Percentiles rank a stretch among this genome's conserved stretches.
These are phyloP conservation scores for Ondatra zibethicus DNA, from an alignment of 2,113 vertebrate species.

Conservation along the genomic window DNA sequence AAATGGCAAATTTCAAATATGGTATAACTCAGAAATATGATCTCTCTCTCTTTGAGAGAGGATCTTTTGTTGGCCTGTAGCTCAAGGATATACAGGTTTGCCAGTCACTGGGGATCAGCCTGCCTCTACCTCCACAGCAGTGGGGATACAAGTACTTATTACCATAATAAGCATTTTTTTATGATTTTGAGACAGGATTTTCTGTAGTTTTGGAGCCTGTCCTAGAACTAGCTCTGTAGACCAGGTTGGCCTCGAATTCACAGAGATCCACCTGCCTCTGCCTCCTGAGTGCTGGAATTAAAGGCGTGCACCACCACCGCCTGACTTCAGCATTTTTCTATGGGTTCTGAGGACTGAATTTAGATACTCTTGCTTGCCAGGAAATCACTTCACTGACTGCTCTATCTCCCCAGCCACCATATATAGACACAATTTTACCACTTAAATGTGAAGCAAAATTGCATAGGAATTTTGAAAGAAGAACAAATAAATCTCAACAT, in stretches of 20 bases:
- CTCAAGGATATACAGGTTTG: neutral
- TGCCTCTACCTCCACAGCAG: neutral
- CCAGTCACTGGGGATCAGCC: neutral
- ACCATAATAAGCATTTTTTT: neutral
- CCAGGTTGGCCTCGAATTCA: too few relatives aligned
- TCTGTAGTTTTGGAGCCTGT: too few relatives aligned
- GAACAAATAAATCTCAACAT: conserved; percentile 65
- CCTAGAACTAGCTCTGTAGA: too few relatives aligned
- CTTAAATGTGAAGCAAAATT: conserved; percentile 66
- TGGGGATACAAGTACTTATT: neutral
- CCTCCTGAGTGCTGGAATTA: too few relatives aligned
- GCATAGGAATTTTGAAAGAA: conserved; percentile 30
- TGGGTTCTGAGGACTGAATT: neutral
- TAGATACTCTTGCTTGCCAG: neutral
- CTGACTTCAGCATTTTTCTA: too few relatives aligned
- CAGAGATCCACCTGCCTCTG: too few relatives aligned
- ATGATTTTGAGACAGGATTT: too few relatives aligned
- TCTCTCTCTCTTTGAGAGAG: neutral
- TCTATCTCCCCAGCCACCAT: too few relatives aligned
- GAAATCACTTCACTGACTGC: neutral
- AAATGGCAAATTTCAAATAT: conserved; percentile 88
- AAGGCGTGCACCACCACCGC: too few relatives aligned
- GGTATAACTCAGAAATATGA: conserved; percentile 52
- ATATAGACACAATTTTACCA: neutral
- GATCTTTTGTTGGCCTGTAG: neutral